Evolutionary conservation across 2,888 invertebrate species (phyloP).

Genomic region (Laspeyria flexula): DNA sequence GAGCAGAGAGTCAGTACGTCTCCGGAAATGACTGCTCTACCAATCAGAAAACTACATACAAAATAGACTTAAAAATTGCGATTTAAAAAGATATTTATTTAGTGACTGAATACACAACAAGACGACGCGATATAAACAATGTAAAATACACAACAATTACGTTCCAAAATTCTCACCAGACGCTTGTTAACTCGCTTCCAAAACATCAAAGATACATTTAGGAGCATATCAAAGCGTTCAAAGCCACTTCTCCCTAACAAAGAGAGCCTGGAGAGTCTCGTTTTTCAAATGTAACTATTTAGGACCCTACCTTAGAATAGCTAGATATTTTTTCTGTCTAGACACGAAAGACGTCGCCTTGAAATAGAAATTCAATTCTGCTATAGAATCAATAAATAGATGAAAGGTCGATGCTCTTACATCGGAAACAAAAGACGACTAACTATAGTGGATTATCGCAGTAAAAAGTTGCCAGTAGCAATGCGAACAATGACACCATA

Average conservation of each 20-base stretch:
- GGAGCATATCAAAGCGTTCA: background rate
- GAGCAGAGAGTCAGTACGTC: too few species aligned
- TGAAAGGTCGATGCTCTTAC: constrained; percentile 60
- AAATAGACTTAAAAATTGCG: too few species aligned
- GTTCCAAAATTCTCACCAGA: constrained; percentile 1
- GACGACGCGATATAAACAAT: background rate
- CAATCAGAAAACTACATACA: too few species aligned
- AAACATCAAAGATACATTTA: constrained; percentile 10
- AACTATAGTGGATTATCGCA: constrained; percentile 5
- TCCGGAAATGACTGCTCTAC: too few species aligned
- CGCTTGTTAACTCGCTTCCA: constrained; percentile 9
- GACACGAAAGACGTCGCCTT: constrained; percentile 65
- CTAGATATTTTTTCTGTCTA: constrained; percentile 62
- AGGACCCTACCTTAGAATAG: constrained; percentile 8
- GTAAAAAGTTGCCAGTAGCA: constrained; percentile 15
- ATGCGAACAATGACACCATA: constrained; percentile 31
- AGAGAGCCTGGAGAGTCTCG: constrained; percentile 7
- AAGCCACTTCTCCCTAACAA: background rate
- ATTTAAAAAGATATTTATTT: too few species aligned
- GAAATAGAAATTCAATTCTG: constrained; percentile 66
- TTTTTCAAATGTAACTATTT: constrained; percentile 10
- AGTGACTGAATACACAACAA: background rate
- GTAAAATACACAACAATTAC: constrained; percentile 10
- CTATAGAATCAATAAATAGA: constrained; percentile 73
- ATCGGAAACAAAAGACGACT: constrained; percentile 10